Conservation (phyloP, 2,113 vertebrate species). For the Arvicanthis niloticus region DNA sequence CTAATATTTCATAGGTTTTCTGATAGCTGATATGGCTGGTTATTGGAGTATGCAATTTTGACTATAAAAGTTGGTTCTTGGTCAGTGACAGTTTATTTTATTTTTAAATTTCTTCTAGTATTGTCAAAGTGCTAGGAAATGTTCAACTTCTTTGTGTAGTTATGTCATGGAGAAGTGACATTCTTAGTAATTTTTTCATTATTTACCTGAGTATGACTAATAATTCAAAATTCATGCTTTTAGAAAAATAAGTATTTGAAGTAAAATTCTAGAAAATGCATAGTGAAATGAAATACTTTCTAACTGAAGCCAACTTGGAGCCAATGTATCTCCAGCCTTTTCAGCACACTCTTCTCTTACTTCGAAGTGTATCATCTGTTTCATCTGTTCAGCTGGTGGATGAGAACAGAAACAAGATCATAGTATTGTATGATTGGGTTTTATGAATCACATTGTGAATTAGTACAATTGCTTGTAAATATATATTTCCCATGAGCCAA, state of each 20-base stretch:
- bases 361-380: background rate
- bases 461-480: background rate
- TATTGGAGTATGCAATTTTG: conserved; percentile 77
- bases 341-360: background rate
- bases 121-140: conserved; percentile 78
- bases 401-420: background rate
- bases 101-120: conserved; percentile 78
- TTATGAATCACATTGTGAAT: background rate
- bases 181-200: conserved; percentile 62
- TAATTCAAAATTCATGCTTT: conserved; percentile 73
- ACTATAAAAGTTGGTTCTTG: conserved; percentile 82
- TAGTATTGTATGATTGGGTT: background rate
- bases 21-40: conserved; percentile 61
- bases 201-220: conserved; percentile 73
- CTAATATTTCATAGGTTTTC: conserved; percentile 83
- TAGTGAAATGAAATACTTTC: background rate
- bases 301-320: background rate
- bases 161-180: conserved; percentile 65
- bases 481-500: background rate
- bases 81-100: conserved; percentile 83
- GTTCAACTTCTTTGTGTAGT: conserved; percentile 78
- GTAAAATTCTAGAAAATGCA: background rate
- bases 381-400: background rate
- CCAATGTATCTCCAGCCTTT: background rate
- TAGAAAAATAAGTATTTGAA: background rate